Evolutionary conservation across 2,113 vertebrate genomes (phyloP).

Genomic region (Oreotrochilus melanogaster): DNA sequence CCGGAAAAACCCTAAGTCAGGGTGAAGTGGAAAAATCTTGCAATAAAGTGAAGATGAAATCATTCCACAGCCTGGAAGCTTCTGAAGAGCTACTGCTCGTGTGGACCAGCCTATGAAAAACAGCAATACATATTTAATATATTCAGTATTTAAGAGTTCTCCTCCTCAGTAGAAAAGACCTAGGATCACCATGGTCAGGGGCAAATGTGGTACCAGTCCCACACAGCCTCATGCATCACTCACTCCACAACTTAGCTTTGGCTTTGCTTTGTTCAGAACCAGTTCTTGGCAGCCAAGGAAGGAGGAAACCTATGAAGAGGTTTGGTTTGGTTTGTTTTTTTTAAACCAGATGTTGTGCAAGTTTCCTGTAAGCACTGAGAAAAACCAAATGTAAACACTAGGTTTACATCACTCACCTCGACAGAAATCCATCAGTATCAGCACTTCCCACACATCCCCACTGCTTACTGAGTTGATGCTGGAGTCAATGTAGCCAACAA

Average conservation of each 20-base stretch:
- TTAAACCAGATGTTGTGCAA: neutral
- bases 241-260: neutral
- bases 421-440: constrained; percentile 98
- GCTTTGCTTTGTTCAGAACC: neutral
- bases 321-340: too few species aligned
- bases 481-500: constrained; percentile 96
- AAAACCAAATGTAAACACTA: neutral
- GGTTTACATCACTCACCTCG: constrained; percentile 82
- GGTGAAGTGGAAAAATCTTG: neutral
- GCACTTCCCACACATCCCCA: constrained; percentile 96
- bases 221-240: rapidly evolving
- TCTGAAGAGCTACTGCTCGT: neutral
- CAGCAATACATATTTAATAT: neutral
- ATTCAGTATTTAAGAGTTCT: neutral
- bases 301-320: neutral
- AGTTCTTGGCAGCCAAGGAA: neutral
- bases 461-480: constrained; percentile 92
- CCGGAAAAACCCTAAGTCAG: neutral
- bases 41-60: neutral
- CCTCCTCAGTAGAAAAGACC: neutral
- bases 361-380: neutral
- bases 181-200: neutral
- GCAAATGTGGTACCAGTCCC: neutral
- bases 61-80: neutral
- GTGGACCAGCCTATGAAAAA: neutral